These are phyloP conservation scores for Cherax destructor DNA, from an alignment of 1,140 invertebrate species.

Conservation along the genomic window DNA sequence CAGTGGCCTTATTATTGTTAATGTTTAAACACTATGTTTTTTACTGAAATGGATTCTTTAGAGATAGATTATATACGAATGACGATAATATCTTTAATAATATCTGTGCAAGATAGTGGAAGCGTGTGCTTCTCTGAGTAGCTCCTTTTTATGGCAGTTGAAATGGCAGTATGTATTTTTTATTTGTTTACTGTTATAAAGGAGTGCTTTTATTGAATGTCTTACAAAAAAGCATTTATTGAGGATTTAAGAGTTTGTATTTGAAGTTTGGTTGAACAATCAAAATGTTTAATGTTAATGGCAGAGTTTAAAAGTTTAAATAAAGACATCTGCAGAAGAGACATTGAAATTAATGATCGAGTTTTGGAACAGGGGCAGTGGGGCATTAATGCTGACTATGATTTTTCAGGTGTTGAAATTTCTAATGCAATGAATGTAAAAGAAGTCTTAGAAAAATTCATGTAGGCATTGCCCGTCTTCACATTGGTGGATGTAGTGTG, in stretches of 20 bases:
- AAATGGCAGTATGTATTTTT: slow-evolving; percentile 54
- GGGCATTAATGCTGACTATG: not conserved
- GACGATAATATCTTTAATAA: slow-evolving; percentile 69
- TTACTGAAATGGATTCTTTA: slow-evolving; percentile 69
- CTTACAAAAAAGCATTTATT: slow-evolving; percentile 61
- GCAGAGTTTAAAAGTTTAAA: slow-evolving; percentile 31
- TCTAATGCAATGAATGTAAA: not conserved
- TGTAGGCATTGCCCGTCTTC: not conserved
- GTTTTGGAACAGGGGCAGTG: slow-evolving; percentile 58
- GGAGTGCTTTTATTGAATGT: slow-evolving; percentile 64
- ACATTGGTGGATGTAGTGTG: not conserved
- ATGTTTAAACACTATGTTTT: slow-evolving; percentile 71
- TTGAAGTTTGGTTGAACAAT: slow-evolving; percentile 63
- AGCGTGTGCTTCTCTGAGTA: slow-evolving; percentile 57
- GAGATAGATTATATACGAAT: slow-evolving; percentile 68
- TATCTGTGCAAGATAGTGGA: slow-evolving; percentile 65
- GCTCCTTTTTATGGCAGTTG: slow-evolving; percentile 66
- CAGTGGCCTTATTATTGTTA: slow-evolving; percentile 71
- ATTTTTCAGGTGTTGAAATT: slow-evolving; percentile 30
- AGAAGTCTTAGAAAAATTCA: not conserved
- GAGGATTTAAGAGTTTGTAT: slow-evolving; percentile 58
- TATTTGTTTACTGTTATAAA: slow-evolving; percentile 62
- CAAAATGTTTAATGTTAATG: slow-evolving; percentile 66
- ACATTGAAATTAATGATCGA: slow-evolving; percentile 45
- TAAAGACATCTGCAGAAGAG: not conserved